Conservation (phyloP, 2,113 vertebrate species). For the Camelus dromedarius region DNA sequence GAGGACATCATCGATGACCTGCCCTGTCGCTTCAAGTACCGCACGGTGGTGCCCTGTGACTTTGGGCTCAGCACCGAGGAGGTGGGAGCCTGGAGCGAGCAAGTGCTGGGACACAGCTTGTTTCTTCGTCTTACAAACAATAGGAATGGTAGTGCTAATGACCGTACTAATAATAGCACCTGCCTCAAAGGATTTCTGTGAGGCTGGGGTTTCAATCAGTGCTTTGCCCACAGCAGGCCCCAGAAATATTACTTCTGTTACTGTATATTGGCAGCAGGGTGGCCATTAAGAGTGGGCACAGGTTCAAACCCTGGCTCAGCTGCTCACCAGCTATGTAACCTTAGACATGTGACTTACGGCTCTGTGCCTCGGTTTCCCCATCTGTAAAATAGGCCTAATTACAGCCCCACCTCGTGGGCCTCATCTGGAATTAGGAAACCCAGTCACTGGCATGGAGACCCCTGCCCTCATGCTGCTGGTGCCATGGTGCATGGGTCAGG, state of each 20-base stretch:
- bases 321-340: background rate
- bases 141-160: background rate
- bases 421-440: background rate
- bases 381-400: background rate
- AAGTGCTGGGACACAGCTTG: background rate
- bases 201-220: background rate
- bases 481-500: background rate
- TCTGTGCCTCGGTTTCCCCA: background rate
- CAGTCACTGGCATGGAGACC: background rate
- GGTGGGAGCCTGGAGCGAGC: conserved; percentile 81
- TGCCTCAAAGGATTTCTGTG: background rate
- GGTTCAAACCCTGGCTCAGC: background rate
- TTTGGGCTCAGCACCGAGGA: conserved; percentile 93
- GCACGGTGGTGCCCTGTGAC: conserved; percentile 92
- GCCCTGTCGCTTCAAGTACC: conserved; percentile 95
- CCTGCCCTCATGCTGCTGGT: background rate
- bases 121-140: background rate
- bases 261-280: background rate
- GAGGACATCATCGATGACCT: conserved; percentile 94
- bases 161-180: too few species aligned
- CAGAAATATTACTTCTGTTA: background rate
- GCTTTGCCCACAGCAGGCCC: too few species aligned
- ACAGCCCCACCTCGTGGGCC: background rate
- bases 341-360: background rate
- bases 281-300: background rate